These are phyloP conservation scores for Chrysomela aeneicollis DNA, from an alignment of 2,888 invertebrate species.

Conservation along the genomic window DNA sequence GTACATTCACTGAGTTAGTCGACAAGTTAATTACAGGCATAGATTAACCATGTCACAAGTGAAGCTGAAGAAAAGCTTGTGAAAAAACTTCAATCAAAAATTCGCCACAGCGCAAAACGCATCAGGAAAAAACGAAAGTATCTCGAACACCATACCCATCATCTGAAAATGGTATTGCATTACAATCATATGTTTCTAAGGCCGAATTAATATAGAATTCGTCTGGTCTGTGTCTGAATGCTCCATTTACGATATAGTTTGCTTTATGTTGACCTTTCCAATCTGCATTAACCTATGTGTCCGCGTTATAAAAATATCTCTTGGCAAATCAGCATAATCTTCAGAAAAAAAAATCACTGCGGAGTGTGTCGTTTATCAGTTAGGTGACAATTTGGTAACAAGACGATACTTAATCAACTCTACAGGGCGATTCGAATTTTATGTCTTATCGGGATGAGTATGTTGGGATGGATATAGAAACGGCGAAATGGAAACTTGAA, in stretches of 20 bases:
- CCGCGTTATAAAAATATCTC: slow-evolving; percentile 35
- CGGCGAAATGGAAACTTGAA: no score
- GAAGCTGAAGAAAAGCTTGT: no score
- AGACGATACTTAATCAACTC: no score
- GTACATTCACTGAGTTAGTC: no score
- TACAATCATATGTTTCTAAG: slow-evolving; percentile 33
- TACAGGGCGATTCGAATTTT: no score
- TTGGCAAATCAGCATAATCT: slow-evolving; percentile 34
- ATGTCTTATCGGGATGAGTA: no score
- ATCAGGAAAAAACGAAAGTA: background rate
- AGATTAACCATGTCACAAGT: no score
- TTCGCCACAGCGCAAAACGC: no score
- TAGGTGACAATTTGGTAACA: background rate
- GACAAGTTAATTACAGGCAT: no score
- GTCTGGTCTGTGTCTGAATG: slow-evolving; percentile 43
- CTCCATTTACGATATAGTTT: slow-evolving; percentile 29
- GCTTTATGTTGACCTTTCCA: slow-evolving; percentile 38
- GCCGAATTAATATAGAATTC: slow-evolving; percentile 38
- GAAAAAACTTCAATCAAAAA: no score
- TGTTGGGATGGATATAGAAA: no score
- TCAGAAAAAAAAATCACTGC: slow-evolving; percentile 18
- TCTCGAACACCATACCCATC: background rate
- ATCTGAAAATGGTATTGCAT: background rate
- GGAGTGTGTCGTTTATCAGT: slow-evolving; percentile 15
- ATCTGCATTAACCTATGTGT: slow-evolving; percentile 40